Evolutionary conservation across 2,113 vertebrate genomes (phyloP).

Genomic region (Poecilia latipinna): DNA sequence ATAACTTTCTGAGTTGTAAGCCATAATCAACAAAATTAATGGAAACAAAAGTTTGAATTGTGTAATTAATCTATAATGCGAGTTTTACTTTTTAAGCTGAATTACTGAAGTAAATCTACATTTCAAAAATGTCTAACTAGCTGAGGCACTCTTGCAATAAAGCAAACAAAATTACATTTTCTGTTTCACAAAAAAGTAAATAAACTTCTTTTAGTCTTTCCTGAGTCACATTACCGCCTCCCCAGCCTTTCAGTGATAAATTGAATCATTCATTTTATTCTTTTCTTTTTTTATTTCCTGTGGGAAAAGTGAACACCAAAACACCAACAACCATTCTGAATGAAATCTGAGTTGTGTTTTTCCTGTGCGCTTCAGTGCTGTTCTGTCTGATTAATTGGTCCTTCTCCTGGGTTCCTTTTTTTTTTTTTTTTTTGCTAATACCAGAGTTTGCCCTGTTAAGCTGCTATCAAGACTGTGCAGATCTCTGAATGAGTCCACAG

Average conservation of each 20-base stretch:
- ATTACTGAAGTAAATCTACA: background rate
- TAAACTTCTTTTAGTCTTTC: conserved; percentile 55
- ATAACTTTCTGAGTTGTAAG: background rate
- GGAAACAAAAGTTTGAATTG: background rate
- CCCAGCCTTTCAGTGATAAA: conserved; percentile 55
- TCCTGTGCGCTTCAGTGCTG: conserved; percentile 68
- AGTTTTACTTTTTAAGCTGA: background rate
- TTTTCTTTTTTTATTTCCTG: conserved; percentile 45
- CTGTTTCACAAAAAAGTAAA: conserved; percentile 60
- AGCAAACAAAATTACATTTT: conserved; percentile 22
- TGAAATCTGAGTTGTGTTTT: conserved; percentile 68
- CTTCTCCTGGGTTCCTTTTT: conserved; percentile 56
- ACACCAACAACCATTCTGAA: conserved; percentile 73
- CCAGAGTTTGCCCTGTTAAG: conserved; percentile 80
- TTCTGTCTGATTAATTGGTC: conserved; percentile 73
- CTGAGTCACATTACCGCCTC: conserved; percentile 41
- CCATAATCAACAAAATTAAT: background rate
- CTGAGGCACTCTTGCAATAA: background rate
- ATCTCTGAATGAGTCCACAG: conserved; percentile 71
- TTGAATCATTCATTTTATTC: conserved; percentile 48
- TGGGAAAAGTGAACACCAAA: conserved; percentile 74
- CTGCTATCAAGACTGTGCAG: conserved; percentile 79
- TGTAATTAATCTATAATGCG: background rate
- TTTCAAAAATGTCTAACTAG: no score
- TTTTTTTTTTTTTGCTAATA: conserved; percentile 74